These are phyloP conservation scores for Seira musarum DNA, from an alignment of 2,888 invertebrate genomes.

Conservation along the genomic window DNA sequence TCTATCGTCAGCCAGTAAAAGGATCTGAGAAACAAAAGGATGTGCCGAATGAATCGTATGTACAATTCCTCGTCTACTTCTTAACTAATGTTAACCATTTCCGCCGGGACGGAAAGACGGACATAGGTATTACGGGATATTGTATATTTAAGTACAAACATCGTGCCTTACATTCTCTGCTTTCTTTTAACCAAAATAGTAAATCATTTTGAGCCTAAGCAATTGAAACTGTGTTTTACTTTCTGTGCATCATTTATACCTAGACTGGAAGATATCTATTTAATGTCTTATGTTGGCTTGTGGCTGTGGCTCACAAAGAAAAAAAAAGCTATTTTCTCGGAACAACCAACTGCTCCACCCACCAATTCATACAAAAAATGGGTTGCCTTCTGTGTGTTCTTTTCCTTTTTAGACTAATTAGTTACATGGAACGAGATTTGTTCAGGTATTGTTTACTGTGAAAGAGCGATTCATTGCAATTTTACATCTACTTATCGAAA, in stretches of 20 bases:
- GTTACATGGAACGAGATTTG: not conserved
- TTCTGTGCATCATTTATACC: too few species aligned
- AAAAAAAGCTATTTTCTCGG: slow-evolving; percentile 52
- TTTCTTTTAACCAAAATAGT: slow-evolving; percentile 28
- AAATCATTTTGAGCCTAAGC: slow-evolving; percentile 41
- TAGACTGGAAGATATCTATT: too few species aligned
- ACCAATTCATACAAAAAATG: slow-evolving; percentile 35
- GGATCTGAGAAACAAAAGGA: slow-evolving; percentile 28
- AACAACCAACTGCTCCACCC: slow-evolving; percentile 52
- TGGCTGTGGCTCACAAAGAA: too few species aligned
- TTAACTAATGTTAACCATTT: slow-evolving; percentile 46
- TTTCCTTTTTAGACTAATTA: slow-evolving; percentile 37
- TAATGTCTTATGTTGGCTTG: too few species aligned
- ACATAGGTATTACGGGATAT: too few species aligned
- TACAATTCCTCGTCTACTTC: too few species aligned
- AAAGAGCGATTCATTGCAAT: too few species aligned
- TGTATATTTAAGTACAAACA: too few species aligned
- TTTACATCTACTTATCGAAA: too few species aligned
- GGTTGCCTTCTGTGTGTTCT: slow-evolving; percentile 55
- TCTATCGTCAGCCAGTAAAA: not conserved
- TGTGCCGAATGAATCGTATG: slow-evolving; percentile 9
- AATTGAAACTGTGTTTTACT: too few species aligned
- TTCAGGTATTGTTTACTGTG: too few species aligned
- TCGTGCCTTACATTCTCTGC: too few species aligned
- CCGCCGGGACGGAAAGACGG: slow-evolving; percentile 14